Evolutionary conservation across 1,140 invertebrate genomes (phyloP).

Genomic region (Meloidogyne hapla): DNA sequence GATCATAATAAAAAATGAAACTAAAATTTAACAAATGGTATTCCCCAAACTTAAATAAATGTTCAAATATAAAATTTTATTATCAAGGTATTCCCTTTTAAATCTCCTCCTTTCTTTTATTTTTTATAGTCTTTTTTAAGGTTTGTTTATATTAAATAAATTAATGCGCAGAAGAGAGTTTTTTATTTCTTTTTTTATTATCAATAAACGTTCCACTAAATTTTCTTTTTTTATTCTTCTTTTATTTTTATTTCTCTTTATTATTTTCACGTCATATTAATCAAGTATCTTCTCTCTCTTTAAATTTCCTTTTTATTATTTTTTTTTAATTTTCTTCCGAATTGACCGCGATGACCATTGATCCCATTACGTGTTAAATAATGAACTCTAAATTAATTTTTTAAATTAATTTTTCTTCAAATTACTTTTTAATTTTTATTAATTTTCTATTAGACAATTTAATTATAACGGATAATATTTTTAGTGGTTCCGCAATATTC

Average conservation of each 20-base stretch:
- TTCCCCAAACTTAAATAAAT: neutral
- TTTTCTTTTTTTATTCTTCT: neutral
- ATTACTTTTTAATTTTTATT: neutral
- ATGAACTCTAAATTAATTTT: neutral
- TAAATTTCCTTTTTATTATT: neutral
- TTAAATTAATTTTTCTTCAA: neutral
- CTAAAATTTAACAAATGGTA: neutral
- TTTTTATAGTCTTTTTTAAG: neutral
- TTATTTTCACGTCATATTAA: neutral
- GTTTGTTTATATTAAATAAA: conserved; percentile 7
- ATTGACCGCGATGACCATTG: neutral
- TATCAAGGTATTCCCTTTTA: neutral
- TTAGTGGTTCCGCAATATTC: no score
- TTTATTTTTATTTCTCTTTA: neutral
- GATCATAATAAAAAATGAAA: neutral
- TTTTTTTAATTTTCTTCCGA: neutral
- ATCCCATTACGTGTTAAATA: conserved; percentile 3
- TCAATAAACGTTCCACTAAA: neutral
- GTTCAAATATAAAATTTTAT: neutral
- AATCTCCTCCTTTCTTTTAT: no score
- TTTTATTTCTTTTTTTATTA: neutral
- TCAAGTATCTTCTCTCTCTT: neutral
- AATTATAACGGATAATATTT: no score
- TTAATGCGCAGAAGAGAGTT: neutral
- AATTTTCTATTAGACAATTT: no score